These are phyloP conservation scores for Taxidea taxus DNA, from an alignment of 2,113 vertebrate genomes.

Conservation along the genomic window DNA sequence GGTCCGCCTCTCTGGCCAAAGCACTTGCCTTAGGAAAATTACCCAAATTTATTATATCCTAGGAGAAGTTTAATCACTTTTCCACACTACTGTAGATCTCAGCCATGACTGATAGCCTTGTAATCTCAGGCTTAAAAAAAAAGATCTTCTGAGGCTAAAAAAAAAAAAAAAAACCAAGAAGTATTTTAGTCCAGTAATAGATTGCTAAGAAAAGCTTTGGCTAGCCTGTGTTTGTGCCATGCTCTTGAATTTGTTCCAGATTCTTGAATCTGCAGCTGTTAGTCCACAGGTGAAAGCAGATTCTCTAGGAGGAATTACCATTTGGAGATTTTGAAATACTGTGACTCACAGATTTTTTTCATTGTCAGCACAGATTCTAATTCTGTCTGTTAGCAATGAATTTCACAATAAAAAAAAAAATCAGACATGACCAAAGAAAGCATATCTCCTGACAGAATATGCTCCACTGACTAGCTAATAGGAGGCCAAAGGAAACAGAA, in stretches of 20 bases:
- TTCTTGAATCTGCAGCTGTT: constrained; percentile 69
- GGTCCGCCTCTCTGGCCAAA: background rate
- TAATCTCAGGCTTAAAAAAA: background rate
- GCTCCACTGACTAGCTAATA: background rate
- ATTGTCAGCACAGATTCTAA: background rate
- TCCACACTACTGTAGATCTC: background rate
- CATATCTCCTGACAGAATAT: background rate
- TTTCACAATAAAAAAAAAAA: background rate
- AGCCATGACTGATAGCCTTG: constrained; percentile 2
- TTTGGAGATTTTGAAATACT: constrained; percentile 31
- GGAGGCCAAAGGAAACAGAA: background rate
- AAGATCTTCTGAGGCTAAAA: constrained; percentile 29
- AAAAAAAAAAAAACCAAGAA: background rate
- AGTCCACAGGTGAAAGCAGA: constrained; percentile 64
- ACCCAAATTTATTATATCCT: background rate
- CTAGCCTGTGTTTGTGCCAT: constrained; percentile 62
- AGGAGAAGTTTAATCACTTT: background rate
- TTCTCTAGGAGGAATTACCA: background rate
- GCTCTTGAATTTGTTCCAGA: constrained; percentile 58
- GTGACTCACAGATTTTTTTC: constrained; percentile 24
- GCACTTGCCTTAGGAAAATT: background rate
- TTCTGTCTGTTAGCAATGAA: background rate
- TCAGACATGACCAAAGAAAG: background rate
- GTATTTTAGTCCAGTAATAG: constrained; percentile 37
- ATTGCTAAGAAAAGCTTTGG: constrained; percentile 67